A percentile compares a stretch with the other conserved stretches of the same genome.
phyloP scores from a whole-genome alignment of 1,140 invertebrate species.

The Asobara japonica region DNA sequence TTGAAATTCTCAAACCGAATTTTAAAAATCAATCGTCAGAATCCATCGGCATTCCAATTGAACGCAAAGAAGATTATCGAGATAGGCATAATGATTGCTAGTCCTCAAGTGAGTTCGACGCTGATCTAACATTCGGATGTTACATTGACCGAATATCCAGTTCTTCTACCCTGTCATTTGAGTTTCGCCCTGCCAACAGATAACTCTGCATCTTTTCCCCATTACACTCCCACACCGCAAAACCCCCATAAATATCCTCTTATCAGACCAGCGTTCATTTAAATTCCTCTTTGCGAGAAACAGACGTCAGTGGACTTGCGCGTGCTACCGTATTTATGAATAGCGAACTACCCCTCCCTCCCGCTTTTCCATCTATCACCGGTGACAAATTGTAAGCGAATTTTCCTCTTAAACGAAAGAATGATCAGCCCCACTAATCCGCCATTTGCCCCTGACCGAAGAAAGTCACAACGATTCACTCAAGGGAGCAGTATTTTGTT shows the following conservation, averaged over 20 bases:
- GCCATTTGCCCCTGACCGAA: no score
- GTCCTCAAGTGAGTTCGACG: no score
- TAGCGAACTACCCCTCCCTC: slow-evolving; percentile 27
- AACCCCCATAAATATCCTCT: slow-evolving; percentile 10
- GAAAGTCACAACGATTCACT: no score
- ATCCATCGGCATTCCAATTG: no score
- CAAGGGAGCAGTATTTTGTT: no score
- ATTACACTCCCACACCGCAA: not conserved
- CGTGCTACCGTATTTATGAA: slow-evolving; percentile 24
- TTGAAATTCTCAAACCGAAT: no score
- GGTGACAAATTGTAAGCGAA: not conserved
- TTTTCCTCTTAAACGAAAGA: not conserved
- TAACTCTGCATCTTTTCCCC: slow-evolving; percentile 3
- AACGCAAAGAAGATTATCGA: no score
- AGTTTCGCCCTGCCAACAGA: not conserved
- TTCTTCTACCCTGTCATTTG: not conserved
- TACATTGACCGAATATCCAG: no score
- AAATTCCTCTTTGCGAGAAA: slow-evolving; percentile 6
- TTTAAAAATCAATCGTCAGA: no score
- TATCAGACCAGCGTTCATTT: slow-evolving; percentile 7
- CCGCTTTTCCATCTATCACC: not conserved
- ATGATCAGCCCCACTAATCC: not conserved
- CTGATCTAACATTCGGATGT: no score
- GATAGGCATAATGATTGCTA: no score
- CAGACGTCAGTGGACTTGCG: not conserved